Conservation (phyloP, 2,113 vertebrate genomes). For the Nymphicus hollandicus region DNA sequence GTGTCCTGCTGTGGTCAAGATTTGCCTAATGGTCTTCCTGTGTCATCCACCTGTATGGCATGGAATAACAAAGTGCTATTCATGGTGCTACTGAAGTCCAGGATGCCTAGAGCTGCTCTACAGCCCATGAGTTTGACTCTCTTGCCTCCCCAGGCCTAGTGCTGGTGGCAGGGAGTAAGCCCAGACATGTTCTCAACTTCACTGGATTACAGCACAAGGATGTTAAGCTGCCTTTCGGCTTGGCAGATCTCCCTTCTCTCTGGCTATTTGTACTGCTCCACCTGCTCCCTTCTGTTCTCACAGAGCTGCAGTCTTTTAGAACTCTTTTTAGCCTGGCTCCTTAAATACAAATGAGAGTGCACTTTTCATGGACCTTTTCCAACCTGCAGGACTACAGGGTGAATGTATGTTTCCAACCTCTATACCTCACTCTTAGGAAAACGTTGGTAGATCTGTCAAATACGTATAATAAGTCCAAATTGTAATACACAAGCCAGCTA, state of each 20-base stretch:
- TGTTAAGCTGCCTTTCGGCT: background rate
- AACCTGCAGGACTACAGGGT: background rate
- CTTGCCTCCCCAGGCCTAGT: background rate
- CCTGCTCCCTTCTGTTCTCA: background rate
- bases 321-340: background rate
- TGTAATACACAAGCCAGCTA: background rate
- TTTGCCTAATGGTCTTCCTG: background rate
- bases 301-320: background rate
- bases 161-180: background rate
- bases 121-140: fast-evolving
- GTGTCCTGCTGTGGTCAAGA: background rate
- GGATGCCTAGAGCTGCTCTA: background rate
- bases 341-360: background rate
- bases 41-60: background rate
- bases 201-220: background rate
- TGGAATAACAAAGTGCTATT: background rate
- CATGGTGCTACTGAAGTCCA: background rate
- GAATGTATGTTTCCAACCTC: background rate
- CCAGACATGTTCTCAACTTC: background rate
- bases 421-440: background rate
- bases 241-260: background rate
- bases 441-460: background rate
- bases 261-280: background rate
- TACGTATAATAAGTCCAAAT: background rate
- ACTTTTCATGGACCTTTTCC: background rate